Base-by-base conservation (phyloP, 1,140 invertebrate species). In the Nebria ingens region DNA sequence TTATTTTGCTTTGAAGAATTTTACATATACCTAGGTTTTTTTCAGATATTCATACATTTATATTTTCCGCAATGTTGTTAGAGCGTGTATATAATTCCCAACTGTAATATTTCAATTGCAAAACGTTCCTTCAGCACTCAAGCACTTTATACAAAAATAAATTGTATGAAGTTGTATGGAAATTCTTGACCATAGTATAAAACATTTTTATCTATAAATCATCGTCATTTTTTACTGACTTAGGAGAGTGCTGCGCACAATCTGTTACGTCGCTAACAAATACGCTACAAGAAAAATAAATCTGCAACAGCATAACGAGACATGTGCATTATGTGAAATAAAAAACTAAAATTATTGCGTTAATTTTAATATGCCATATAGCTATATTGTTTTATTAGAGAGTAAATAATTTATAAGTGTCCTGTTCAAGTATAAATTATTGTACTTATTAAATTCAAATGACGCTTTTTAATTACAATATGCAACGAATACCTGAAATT, bases 61-160 rank as follows among this genome's bases (percentile, higher is more conserved):
- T n/a, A n/a, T n/a, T n/a, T n/a, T n/a, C n/a, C n/a, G n/a, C n/a
- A n/a, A n/a, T n/a, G n/a, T n/a, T n/a, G n/a, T n/a, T n/a, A n/a
- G n/a, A n/a, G n/a, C n/a, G n/a, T n/a, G n/a, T n/a, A n/a, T n/a
- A n/a, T n/a, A n/a, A n/a, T 34, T 34, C 25, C 9, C 40, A 45
- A 4, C 9, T 12, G 40, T 17, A 45, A 45, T 45, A 45, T 45
- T 45, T 45, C 40, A 45, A 45, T 45, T 17, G 40, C 17, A 45
- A 45, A 45, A 17, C 40, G 40, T 45, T 45, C 40, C 17, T 9
- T 45, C 40, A 45, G 40, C 17, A 45, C 40, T 12, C 40, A 17
- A 45, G 40, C 17, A 45, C 40, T 45, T 45, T 45, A 45, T 12
- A 45, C 17, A 17, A 45, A 45, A 45, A 45, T 45, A 45, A 45